These are phyloP conservation scores for Arvicanthis niloticus DNA, from an alignment of 2,113 vertebrate species.

Conservation along the genomic window DNA sequence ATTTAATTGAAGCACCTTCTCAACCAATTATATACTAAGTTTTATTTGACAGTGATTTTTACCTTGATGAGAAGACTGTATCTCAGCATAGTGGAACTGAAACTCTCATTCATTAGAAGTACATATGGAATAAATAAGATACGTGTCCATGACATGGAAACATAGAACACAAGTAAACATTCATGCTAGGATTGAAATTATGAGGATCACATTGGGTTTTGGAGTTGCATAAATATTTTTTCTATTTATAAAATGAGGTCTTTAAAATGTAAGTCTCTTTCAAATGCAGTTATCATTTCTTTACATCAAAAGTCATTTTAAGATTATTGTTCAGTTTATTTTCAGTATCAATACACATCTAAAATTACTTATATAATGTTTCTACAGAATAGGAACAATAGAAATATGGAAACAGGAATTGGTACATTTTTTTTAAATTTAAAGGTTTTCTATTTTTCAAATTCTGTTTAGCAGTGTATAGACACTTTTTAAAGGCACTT, in stretches of 20 bases:
- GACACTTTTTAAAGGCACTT: background rate
- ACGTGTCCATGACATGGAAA: background rate
- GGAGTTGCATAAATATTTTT: background rate
- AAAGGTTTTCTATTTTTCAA: background rate
- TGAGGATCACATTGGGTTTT: background rate
- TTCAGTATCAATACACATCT: background rate
- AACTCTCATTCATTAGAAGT: background rate
- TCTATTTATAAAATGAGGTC: background rate
- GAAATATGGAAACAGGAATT: background rate
- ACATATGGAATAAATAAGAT: background rate
- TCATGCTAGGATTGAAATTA: rapidly evolving
- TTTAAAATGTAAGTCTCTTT: background rate
- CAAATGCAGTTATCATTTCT: background rate
- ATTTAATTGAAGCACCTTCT: background rate
- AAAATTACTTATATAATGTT: background rate
- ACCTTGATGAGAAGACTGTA: background rate
- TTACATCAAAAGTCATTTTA: background rate
- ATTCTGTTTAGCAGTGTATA: background rate
- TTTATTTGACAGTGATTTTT: background rate
- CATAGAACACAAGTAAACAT: background rate
- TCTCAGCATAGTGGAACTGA: background rate
- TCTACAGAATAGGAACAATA: background rate
- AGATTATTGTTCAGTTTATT: background rate
- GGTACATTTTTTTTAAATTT: background rate
- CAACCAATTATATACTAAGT: background rate